Evolutionary conservation across 2,113 vertebrate species (phyloP), one percentile per base, ranked within the genome.

Genomic region (Acanthisitta chloris): DNA sequence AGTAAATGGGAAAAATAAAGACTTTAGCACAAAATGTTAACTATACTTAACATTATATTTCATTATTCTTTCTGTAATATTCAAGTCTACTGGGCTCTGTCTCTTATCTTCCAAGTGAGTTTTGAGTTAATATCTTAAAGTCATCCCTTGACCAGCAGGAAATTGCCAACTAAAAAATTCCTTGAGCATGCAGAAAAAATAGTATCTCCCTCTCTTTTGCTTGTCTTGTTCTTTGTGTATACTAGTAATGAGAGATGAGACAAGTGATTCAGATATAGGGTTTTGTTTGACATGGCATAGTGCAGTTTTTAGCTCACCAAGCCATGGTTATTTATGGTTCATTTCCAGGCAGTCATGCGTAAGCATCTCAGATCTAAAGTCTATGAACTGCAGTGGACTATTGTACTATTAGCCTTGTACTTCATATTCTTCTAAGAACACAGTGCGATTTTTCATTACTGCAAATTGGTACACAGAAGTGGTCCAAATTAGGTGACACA

Each of bases 271-370:
- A 73, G 49, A 83, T 69, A 25, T 5, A 77, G 24, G 14, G 43
- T 64, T 88, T 83, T 92, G 26, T n/a, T 80, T 90, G 33, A 36
- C 87, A 79, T 40, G 74, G 61, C 43, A 86, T 61, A 71, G 57
- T 88, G 74, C 69, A 81, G 94, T 88, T 96, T 96, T 90, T 83
- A 94, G 82, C 79, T 95, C 67, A 90, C 71, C 54, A 94, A 86
- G 55, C 55, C 71, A 17, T 71, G 55, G 79, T 83, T 95, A 64
- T 81, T 95, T 83, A 90, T 88, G 93, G 85, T 92, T 95, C 92
- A 92, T 92, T 94, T 97, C 81, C 69, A 90, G 55, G 93, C 81
- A 95, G 76, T 73, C 90, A 95, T 84, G 92, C 4, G 0, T 90
- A 88, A 92, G 76, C 71, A 86, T 88, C 55, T 88, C 82, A 74